A percentile compares a stretch with the other conserved stretches of the same genome.
Evolutionary conservation across 2,888 invertebrate genomes (phyloP).

Genomic region (Tenthredo amoena): DNA sequence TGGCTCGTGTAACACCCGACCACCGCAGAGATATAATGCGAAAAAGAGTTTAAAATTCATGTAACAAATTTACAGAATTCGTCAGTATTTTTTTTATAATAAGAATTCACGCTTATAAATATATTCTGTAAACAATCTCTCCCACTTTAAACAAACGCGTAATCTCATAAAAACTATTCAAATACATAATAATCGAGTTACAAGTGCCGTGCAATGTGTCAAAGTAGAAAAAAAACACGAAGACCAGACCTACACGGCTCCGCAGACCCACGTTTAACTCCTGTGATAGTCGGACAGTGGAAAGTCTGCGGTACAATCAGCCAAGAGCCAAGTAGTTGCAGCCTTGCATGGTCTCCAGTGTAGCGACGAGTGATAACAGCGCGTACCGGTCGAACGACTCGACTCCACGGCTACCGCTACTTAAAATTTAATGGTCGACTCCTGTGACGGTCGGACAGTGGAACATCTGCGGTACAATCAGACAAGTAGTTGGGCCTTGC

Average conservation of each 20-base stretch:
- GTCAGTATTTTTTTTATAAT: background rate
- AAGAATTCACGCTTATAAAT: background rate
- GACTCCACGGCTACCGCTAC: too few species aligned
- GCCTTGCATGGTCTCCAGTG: background rate
- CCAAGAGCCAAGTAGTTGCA: background rate
- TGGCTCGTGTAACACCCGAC: constrained; percentile 13
- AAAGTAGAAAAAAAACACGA: background rate
- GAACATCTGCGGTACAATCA: background rate
- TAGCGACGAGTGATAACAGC: constrained; percentile 1
- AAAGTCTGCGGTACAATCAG: constrained; percentile 3
- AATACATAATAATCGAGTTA: background rate
- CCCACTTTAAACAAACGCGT: background rate
- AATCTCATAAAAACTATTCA: background rate
- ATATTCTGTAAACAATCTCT: background rate
- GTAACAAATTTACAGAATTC: background rate
- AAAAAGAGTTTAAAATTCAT: background rate
- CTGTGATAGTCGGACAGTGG: constrained; percentile 6
- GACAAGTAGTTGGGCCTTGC: background rate
- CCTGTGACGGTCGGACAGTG: background rate
- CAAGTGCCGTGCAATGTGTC: background rate
- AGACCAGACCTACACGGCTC: background rate
- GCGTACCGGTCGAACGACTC: background rate
- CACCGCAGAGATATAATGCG: background rate
- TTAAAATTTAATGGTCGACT: background rate
- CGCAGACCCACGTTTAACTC: background rate